Evolutionary conservation across 2,888 invertebrate species (phyloP).

Genomic region (Plemyria rubiginata): DNA sequence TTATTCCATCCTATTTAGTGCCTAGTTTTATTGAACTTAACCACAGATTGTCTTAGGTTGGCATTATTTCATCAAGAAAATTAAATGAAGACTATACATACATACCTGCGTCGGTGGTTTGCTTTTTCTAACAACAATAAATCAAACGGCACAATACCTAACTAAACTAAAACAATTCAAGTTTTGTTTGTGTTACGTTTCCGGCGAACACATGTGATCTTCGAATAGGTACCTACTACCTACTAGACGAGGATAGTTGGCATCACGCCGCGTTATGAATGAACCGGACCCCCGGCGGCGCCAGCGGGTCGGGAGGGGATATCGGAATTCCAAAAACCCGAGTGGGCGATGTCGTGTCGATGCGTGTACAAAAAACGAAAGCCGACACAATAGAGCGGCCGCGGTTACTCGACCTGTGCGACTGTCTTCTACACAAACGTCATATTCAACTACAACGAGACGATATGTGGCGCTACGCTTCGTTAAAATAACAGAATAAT

Average conservation of each 20-base stretch:
- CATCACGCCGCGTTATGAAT: slow-evolving; percentile 79
- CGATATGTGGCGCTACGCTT: slow-evolving; percentile 59
- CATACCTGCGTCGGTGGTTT: slow-evolving; percentile 73
- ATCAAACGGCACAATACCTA: slow-evolving; percentile 58
- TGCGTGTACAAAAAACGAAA: slow-evolving; percentile 68
- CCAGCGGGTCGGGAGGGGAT: slow-evolving; percentile 44
- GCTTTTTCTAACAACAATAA: slow-evolving; percentile 53
- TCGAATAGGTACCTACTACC: too few relatives aligned
- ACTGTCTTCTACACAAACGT: slow-evolving; percentile 45
- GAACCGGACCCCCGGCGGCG: slow-evolving; percentile 69
- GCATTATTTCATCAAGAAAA: slow-evolving; percentile 32
- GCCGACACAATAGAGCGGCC: slow-evolving; percentile 62
- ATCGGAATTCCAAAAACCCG: slow-evolving; percentile 80
- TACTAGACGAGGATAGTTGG: slow-evolving; percentile 47
- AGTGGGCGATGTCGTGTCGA: slow-evolving; percentile 72
- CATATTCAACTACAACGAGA: slow-evolving; percentile 40
- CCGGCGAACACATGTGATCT: slow-evolving; percentile 68
- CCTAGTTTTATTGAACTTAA: too few relatives aligned
- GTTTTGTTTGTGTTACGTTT: slow-evolving; percentile 73
- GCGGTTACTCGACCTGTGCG: slow-evolving; percentile 40
- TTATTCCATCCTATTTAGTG: too few relatives aligned
- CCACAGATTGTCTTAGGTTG: slow-evolving; percentile 4
- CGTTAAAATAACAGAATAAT: slow-evolving; percentile 82
- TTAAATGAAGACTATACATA: slow-evolving; percentile 54
- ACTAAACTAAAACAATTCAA: slow-evolving; percentile 64